A percentile compares a stretch with the other conserved stretches of the same genome.
Conservation (phyloP, 2,113 vertebrate genomes). For the Motacilla tschutschensis region DNA sequence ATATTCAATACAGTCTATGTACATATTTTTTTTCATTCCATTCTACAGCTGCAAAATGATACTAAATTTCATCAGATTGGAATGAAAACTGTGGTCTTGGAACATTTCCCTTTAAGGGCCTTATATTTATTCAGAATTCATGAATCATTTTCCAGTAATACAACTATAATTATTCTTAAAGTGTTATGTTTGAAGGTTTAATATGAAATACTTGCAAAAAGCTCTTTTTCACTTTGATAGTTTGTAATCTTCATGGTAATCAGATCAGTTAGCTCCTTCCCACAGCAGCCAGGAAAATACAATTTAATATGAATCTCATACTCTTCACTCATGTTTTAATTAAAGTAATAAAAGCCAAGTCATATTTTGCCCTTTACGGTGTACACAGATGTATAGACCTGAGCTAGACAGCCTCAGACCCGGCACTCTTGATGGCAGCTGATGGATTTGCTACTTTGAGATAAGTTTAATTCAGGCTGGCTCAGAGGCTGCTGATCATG, state of each 20-base stretch:
- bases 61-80: conserved; percentile 75
- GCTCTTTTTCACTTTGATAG: conserved; percentile 77
- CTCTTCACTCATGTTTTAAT: conserved; percentile 76
- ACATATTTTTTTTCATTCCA: conserved; percentile 47
- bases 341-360: conserved; percentile 74
- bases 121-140: conserved; percentile 78
- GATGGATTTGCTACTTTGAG: not conserved
- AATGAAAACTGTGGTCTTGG: conserved; percentile 68
- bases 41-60: conserved; percentile 72
- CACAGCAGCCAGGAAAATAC: conserved; percentile 62
- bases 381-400: conserved; percentile 52
- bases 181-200: conserved; percentile 78
- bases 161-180: conserved; percentile 80
- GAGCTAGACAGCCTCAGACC: not conserved
- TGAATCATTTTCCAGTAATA: conserved; percentile 78
- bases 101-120: conserved; percentile 69
- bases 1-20: conserved; percentile 55
- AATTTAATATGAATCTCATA: conserved; percentile 67
- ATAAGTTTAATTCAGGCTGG: not conserved
- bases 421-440: not conserved
- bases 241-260: conserved; percentile 77
- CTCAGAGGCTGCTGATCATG: not conserved
- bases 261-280: conserved; percentile 65
- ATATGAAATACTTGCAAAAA: conserved; percentile 77
- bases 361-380: conserved; percentile 71